A percentile compares a stretch with the other conserved stretches of the same genome.
Conservation (phyloP, 2,797 vertebrate species). For the Lagorchestes hirsutus region DNA sequence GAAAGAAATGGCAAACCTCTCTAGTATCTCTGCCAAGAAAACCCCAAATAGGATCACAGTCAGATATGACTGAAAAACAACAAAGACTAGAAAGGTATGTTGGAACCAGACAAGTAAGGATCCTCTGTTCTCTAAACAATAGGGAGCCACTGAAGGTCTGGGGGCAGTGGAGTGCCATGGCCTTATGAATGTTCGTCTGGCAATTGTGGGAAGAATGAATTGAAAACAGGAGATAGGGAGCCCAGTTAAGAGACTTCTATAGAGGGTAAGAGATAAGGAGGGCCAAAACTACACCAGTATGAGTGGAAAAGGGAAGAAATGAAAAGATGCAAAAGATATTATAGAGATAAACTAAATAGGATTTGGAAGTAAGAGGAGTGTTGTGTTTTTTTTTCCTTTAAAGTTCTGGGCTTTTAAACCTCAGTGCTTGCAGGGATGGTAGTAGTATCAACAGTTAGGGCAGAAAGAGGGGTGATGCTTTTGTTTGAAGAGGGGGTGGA, state of each 20-base stretch:
- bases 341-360: not conserved
- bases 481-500: not conserved
- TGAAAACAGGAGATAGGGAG: not conserved
- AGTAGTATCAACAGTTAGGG: not conserved
- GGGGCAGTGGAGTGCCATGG: not conserved
- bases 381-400: not conserved
- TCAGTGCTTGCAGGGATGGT: not conserved
- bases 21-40: not conserved
- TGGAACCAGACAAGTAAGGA: not conserved
- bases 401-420: not conserved
- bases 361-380: not conserved
- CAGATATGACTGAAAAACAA: not conserved
- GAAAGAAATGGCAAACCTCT: not conserved
- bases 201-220: not conserved
- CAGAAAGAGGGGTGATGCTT: not conserved
- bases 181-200: not conserved
- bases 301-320: not conserved
- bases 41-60: not conserved
- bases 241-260: not conserved
- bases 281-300: not conserved
- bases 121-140: not conserved
- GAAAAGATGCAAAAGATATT: not conserved
- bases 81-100: not conserved
- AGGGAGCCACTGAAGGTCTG: not conserved
- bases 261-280: not conserved